Conservation (phyloP, 2,888 invertebrate species). For the Harmothoe impar region DNA sequence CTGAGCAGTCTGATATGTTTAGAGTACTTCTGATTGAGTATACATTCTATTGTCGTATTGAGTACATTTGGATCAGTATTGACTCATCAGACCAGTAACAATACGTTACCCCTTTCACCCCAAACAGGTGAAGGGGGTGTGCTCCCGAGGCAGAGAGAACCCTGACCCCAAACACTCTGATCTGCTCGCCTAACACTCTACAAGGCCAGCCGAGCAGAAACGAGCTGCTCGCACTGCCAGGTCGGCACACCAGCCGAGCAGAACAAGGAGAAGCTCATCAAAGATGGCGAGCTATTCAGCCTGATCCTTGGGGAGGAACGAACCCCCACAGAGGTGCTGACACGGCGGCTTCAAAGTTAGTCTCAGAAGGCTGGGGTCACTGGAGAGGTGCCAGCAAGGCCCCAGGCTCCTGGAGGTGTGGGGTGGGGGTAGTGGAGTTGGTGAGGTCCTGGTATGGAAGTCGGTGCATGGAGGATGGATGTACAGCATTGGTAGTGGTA, state of each 20-base stretch:
- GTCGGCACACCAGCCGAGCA: not conserved
- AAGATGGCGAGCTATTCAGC: conserved; percentile 5
- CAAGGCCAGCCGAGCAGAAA: conserved; percentile 24
- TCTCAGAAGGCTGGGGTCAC: not conserved
- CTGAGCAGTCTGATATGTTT: too few relatives aligned
- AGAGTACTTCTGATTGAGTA: too few relatives aligned
- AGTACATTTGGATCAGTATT: too few relatives aligned
- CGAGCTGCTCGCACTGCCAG: conserved; percentile 16
- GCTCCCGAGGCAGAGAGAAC: not conserved
- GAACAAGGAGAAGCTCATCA: not conserved
- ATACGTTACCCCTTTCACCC: not conserved
- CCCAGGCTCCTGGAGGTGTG: not conserved
- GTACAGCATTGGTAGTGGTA: too few relatives aligned
- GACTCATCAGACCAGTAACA: conserved; percentile 21
- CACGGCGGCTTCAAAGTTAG: not conserved
- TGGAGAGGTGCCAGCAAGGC: not conserved
- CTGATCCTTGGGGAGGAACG: conserved; percentile 21
- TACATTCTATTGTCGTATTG: too few relatives aligned
- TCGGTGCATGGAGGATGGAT: too few relatives aligned
- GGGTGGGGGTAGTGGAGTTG: not conserved
- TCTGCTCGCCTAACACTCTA: not conserved
- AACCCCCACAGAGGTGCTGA: not conserved
- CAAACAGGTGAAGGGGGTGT: not conserved
- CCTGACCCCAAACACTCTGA: not conserved
- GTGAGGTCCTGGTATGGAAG: not conserved